These are phyloP conservation scores for Agrotis segetum DNA, from an alignment of 2,888 invertebrate genomes.

Conservation along the genomic window DNA sequence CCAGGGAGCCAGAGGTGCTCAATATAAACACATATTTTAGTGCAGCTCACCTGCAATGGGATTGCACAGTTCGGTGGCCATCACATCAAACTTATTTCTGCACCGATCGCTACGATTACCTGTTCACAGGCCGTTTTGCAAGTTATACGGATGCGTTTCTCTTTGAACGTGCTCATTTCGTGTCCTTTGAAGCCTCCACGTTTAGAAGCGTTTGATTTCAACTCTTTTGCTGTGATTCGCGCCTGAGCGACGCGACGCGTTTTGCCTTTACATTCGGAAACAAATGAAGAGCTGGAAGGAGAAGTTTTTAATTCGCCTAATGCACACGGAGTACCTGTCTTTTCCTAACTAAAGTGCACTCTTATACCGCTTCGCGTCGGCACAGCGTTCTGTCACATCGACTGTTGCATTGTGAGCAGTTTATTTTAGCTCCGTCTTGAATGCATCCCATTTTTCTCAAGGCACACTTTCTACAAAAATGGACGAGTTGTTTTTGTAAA, in stretches of 20 bases:
- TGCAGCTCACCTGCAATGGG: constrained; percentile 57
- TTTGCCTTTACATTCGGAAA: constrained; percentile 81
- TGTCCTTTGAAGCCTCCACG: constrained; percentile 82
- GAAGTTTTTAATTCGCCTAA: constrained; percentile 90
- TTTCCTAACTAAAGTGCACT: constrained; percentile 85
- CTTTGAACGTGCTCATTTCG: constrained; percentile 86
- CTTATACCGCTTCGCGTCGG: constrained; percentile 80
- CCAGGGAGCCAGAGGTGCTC: constrained; percentile 16
- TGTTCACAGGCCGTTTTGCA: constrained; percentile 76
- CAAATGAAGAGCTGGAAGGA: constrained; percentile 83
- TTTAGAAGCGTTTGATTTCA: constrained; percentile 87
- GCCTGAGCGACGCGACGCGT: constrained; percentile 73
- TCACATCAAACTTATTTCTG: constrained; percentile 82
- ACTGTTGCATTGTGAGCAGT: constrained; percentile 84
- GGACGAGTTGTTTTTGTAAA: constrained; percentile 64
- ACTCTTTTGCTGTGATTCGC: constrained; percentile 80
- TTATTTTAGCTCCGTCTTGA: constrained; percentile 84
- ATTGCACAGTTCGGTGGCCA: constrained; percentile 73
- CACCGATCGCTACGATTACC: constrained; percentile 82
- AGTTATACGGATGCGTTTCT: constrained; percentile 81
- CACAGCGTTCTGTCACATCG: constrained; percentile 82
- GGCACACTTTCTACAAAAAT: constrained; percentile 67
- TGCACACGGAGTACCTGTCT: constrained; percentile 85
- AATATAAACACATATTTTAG: constrained; percentile 49
- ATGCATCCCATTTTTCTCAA: constrained; percentile 74